These are phyloP conservation scores for Heterohyrax brucei DNA, from an alignment of 2,797 vertebrate species.

Conservation along the genomic window DNA sequence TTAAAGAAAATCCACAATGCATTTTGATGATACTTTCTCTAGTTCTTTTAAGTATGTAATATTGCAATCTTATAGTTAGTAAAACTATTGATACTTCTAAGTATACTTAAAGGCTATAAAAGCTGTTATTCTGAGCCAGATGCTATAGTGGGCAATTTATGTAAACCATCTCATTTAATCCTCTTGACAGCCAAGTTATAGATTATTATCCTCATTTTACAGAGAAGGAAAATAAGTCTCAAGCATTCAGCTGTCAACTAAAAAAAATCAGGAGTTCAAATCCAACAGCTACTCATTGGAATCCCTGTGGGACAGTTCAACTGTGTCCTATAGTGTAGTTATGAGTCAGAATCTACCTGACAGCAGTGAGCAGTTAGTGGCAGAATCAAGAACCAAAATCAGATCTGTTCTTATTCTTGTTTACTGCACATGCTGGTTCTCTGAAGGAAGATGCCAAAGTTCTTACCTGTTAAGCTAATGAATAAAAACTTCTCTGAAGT, in stretches of 20 bases:
- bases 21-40: conserved; percentile 10
- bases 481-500: conserved; percentile 20
- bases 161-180: background rate
- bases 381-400: background rate
- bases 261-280: no score
- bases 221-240: background rate
- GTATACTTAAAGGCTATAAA: background rate
- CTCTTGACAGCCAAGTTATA: background rate
- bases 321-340: no score
- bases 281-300: no score
- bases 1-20: conserved; percentile 25
- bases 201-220: conserved; percentile 14
- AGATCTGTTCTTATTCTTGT: background rate
- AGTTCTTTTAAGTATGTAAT: background rate
- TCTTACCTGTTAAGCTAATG: background rate
- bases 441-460: background rate
- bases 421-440: background rate
- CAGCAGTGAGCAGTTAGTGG: background rate
- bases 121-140: background rate
- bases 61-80: background rate
- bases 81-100: background rate
- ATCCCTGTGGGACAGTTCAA: no score
- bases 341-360: no score
- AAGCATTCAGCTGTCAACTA: background rate
- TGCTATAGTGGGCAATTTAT: conserved; percentile 5